Conservation (phyloP, 2,888 invertebrate genomes). For the Pheosia tremula region DNA sequence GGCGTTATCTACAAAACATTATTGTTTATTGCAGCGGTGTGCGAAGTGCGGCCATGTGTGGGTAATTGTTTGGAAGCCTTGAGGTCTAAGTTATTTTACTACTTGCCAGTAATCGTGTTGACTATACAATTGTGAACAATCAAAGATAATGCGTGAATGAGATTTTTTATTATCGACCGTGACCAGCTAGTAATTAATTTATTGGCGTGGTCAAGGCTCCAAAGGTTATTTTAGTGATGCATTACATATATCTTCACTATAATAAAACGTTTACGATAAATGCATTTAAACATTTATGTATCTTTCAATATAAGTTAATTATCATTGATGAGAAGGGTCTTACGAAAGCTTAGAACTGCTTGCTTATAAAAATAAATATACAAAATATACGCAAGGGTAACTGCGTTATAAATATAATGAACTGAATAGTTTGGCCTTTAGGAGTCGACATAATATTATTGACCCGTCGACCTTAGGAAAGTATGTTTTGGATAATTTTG, state of each 20-base stretch:
- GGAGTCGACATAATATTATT: constrained; percentile 65
- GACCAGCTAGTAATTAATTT: constrained; percentile 68
- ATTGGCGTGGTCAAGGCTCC: constrained; percentile 65
- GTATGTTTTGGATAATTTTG: constrained; percentile 58
- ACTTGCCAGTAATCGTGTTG: constrained; percentile 67
- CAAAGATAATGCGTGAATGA: constrained; percentile 66
- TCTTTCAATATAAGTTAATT: not conserved
- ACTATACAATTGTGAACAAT: constrained; percentile 75
- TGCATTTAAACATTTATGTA: not conserved
- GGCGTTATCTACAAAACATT: constrained; percentile 60
- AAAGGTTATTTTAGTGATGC: constrained; percentile 42
- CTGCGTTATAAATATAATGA: constrained; percentile 77
- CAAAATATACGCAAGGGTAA: constrained; percentile 71
- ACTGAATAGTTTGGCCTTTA: constrained; percentile 70
- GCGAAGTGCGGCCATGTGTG: constrained; percentile 47
- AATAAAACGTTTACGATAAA: not conserved
- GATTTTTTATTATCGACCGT: constrained; percentile 57
- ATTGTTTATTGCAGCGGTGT: constrained; percentile 54
- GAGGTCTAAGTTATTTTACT: constrained; percentile 73
- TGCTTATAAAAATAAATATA: constrained; percentile 54
- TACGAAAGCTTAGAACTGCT: constrained; percentile 54
- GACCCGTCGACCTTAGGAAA: constrained; percentile 75
- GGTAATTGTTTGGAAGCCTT: constrained; percentile 57
- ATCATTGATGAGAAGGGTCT: constrained; percentile 50
- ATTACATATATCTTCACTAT: constrained; percentile 26